phyloP scores from a whole-genome alignment of 2,113 vertebrate species.

The Prunella fulvescens region DNA sequence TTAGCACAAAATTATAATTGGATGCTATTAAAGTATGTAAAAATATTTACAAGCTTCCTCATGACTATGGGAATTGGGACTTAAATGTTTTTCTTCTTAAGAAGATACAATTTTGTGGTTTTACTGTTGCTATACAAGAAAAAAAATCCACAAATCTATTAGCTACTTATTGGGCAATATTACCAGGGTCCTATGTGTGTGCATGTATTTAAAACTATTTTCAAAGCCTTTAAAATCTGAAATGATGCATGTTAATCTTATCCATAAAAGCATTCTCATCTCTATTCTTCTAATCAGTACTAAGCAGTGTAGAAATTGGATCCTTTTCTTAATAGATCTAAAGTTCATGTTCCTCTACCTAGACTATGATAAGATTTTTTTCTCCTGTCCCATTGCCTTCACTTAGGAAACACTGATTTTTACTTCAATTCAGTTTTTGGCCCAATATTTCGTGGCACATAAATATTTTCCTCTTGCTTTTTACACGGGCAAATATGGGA shows the following conservation, averaged over 20 bases:
- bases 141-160: neutral
- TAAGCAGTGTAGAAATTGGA: neutral
- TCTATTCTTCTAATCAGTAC: neutral
- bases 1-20: conserved; percentile 55
- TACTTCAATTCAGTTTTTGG: neutral
- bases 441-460: neutral
- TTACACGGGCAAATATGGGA: neutral
- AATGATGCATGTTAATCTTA: neutral
- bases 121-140: neutral
- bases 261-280: neutral
- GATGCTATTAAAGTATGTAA: conserved; percentile 51
- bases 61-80: neutral
- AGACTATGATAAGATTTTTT: neutral
- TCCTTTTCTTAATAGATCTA: neutral
- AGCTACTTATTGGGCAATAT: neutral
- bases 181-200: neutral
- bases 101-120: conserved; percentile 17
- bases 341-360: neutral
- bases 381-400: neutral
- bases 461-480: neutral
- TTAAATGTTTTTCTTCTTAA: conserved; percentile 17
- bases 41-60: conserved; percentile 48
- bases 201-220: neutral
- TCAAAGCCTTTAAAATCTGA: neutral
- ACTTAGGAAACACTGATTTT: neutral